A percentile compares a stretch with the other conserved stretches of the same genome.
Conservation (phyloP, 2,888 invertebrate species). For the Pinctada fucata region DNA sequence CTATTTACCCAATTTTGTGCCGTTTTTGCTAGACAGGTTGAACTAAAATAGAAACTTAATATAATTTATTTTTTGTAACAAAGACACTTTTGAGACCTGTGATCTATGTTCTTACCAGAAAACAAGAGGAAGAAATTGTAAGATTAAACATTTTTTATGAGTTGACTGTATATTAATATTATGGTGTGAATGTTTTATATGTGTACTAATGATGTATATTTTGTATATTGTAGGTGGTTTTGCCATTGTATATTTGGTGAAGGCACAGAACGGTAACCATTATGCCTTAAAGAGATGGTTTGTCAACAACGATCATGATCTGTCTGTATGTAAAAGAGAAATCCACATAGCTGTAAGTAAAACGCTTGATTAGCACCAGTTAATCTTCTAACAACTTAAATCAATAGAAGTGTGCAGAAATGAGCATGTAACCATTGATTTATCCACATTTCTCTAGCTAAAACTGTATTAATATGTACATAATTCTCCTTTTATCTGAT, state of each 20-base stretch:
- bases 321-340: constrained; percentile 91
- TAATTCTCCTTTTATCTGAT: background rate
- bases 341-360: constrained; percentile 91
- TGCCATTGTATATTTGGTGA: constrained; percentile 93
- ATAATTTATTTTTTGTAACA: no score
- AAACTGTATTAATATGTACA: background rate
- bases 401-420: background rate
- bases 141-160: no score
- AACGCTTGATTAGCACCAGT: background rate
- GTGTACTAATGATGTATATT: no score
- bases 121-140: no score
- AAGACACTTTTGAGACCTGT: no score
- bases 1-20: no score
- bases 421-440: background rate
- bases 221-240: constrained; percentile 86
- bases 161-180: no score
- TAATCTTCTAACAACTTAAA: background rate
- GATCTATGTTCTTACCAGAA: no score
- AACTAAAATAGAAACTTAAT: no score
- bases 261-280: constrained; percentile 82
- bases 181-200: no score
- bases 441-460: background rate
- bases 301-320: constrained; percentile 92
- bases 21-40: no score
- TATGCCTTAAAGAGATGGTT: constrained; percentile 95